These are phyloP conservation scores for Orthosia incerta DNA, from an alignment of 2,888 invertebrate species.

Conservation along the genomic window DNA sequence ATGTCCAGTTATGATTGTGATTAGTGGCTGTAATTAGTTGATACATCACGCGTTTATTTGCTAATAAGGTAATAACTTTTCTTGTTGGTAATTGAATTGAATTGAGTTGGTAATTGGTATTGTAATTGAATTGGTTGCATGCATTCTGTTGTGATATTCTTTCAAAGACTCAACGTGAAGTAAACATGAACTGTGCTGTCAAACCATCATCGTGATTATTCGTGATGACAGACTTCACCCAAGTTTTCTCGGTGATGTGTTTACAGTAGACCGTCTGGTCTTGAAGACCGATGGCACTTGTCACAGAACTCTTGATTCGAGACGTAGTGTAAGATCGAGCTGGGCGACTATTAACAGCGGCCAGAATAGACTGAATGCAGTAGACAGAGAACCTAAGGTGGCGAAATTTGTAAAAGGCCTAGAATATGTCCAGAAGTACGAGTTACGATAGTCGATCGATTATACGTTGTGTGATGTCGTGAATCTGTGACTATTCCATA, in stretches of 20 bases:
- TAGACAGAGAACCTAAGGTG: neutral
- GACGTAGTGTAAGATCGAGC: too few species aligned
- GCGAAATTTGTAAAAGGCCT: neutral
- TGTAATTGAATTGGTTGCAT: conserved; percentile 10
- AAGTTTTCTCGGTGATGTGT: too few species aligned
- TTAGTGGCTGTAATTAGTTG: conserved; percentile 28
- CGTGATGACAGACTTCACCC: too few species aligned
- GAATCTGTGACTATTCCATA: too few species aligned
- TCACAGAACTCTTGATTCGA: neutral
- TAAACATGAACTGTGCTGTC: too few species aligned
- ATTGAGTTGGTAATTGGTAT: too few species aligned
- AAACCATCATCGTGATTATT: too few species aligned
- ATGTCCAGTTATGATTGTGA: conserved; percentile 39
- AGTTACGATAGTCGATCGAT: neutral
- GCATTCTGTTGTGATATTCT: neutral
- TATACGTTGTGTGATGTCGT: too few species aligned
- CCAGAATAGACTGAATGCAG: too few species aligned
- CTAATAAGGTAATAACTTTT: conserved; percentile 29
- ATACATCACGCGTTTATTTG: conserved; percentile 18
- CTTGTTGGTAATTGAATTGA: conserved; percentile 6
- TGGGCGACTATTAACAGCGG: too few species aligned
- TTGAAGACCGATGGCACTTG: neutral
- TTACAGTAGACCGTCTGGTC: neutral
- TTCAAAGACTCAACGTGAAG: too few species aligned
- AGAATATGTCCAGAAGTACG: neutral